Base-by-base conservation (phyloP, 2,888 invertebrate genomes). In the Ichneumoninae sp. region DNA sequence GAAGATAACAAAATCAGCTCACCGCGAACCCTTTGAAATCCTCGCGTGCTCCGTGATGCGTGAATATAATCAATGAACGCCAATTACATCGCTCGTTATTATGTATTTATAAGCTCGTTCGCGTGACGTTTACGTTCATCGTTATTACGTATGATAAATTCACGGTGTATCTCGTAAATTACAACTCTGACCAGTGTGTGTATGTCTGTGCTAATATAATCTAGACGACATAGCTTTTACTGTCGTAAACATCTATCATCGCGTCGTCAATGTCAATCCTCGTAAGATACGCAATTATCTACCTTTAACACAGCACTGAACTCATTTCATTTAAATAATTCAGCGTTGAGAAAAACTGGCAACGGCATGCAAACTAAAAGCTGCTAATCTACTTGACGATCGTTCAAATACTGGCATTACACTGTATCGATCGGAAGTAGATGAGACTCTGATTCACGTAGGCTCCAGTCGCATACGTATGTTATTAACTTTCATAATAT, bases 41-140 rank as follows among this genome's bases (percentile, higher is more conserved):
- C 40, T 72, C 65, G 57, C 44, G 26, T 57, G 26, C n/a, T 66
- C 36, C 13, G 36, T 30, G 69, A 77, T 69, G 77, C 77, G 69
- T 69, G 40, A 62, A 60, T 76, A 54, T 19, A 66, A 71, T 76
- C 68, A 50, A 72, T 72, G 68, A 76, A 76, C 68, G 66, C 60
- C 50, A 60, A 80, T 83, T 60, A 72, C 40, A 74, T 40, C 47
- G 50, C 66, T 71, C 50, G 70, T 80, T 80, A 50, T 83, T 71
- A n/a, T 16, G 16, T 57, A 60, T 80, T 80, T 80, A 80, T 76
- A 76, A 16, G 66, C 80, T 33, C 75, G 16, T 69, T 54, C 57
- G 50, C 44, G 33, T 62, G 30, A 22, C 70, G 16, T 66, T 57
- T 26, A 47, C 22, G 52, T 30, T 16, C 13, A 36, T 40, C 33